Evolutionary conservation across 2,797 vertebrate genomes (phyloP).

Genomic region (Galagoides demidoff): DNA sequence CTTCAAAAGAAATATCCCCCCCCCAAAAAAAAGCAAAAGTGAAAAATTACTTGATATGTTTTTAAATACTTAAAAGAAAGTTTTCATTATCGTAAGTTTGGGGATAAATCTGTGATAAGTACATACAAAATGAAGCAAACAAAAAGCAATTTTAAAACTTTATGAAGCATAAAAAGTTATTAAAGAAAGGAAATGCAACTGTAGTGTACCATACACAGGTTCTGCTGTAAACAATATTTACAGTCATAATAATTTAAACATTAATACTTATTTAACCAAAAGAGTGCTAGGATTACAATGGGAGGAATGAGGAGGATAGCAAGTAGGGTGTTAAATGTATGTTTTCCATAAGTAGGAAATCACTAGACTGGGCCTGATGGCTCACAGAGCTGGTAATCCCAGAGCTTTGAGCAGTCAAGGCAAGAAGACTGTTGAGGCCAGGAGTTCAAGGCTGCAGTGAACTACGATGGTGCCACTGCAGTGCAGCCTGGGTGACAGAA

Average conservation of each 20-base stretch:
- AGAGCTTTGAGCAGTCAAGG: neutral
- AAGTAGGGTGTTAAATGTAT: neutral
- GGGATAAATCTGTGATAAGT: neutral
- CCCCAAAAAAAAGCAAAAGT: neutral
- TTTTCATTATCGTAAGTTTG: slow-evolving; percentile 15
- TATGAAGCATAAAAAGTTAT: slow-evolving; percentile 20
- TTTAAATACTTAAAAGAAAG: slow-evolving; percentile 13
- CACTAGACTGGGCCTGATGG: neutral
- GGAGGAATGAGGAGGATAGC: neutral
- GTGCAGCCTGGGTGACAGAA: neutral
- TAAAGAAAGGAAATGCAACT: neutral
- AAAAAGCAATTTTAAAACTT: slow-evolving; percentile 38
- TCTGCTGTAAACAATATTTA: neutral
- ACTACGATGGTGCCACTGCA: neutral
- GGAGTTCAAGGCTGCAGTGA: neutral
- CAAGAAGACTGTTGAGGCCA: neutral
- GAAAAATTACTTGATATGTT: neutral
- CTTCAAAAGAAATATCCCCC: neutral
- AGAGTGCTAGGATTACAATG: neutral
- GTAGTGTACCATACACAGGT: neutral
- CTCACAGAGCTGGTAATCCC: neutral
- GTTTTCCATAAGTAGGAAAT: slow-evolving; percentile 2
- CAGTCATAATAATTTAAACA: slow-evolving; percentile 38
- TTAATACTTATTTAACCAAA: slow-evolving; percentile 26
- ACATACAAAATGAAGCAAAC: neutral